Base-by-base conservation (phyloP, 2,797 vertebrate genomes). In the Neosilurus mollespiculum region DNA sequence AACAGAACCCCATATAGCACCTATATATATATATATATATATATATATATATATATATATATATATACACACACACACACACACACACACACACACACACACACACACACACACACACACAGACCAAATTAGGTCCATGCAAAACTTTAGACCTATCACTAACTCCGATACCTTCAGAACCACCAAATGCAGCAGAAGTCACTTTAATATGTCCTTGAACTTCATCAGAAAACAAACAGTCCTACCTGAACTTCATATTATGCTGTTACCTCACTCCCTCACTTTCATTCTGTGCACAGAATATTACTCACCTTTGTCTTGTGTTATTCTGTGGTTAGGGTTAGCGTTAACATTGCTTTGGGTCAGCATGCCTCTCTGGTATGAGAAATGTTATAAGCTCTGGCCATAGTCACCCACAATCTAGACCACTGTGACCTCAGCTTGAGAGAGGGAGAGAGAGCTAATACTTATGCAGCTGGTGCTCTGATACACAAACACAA, bases 221-320 rank as follows among this genome's bases (percentile, higher is more conserved):
- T 53, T 30, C 51, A 3, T 49, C 2, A 49, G 5, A 53, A 49
- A 78, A 9, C 12, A 34, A 78, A 70, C 37, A 62, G n/a, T 71
- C 26, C 65, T 16, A 54, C 56, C 24, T 76, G 62, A 15, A 53
- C 11, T 53, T 67, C 2, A 51, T n/a, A 34, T 24, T 69, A 70
- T 69, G 24, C 26, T 11, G 12, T 20, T 37, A 14, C 64, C 18
- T n/a, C 59, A 1, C 0, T 20, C 20, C 20, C 16, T 22, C 7
- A n/a, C n/a, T 43, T 26, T 70, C 12, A 30, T 54, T 66, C 51
- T 72, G 66, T 62, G 71, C 30, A 22, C 24, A 24, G 43, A 49
- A n/a, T 64, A n/a, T 81, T 87, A 92, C 95, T 95, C 92, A 97
- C 96, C 95, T 94, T 91, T 87, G 64, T 88, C 90, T 84, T 92